phyloP scores from a whole-genome alignment of 1,140 invertebrate genomes.

The Brachystomella parvula region DNA sequence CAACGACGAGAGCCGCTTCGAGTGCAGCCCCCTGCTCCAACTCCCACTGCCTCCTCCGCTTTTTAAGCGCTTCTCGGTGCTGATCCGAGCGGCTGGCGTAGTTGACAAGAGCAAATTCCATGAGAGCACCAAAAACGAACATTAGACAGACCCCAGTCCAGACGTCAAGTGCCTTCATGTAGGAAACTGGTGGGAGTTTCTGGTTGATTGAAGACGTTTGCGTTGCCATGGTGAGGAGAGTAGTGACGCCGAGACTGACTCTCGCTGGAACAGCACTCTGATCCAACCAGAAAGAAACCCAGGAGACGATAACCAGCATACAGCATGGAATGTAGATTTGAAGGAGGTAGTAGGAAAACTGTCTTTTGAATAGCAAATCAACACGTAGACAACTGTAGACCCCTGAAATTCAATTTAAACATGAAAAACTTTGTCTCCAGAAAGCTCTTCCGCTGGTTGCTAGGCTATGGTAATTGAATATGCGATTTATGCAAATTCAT shows the following conservation, averaged over 20 bases:
- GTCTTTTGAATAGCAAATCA: constrained; percentile 47
- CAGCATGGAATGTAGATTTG: constrained; percentile 49
- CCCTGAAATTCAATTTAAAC: too few relatives aligned
- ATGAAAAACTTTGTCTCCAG: neutral
- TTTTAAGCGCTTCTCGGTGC: too few relatives aligned
- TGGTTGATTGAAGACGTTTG: constrained; percentile 47
- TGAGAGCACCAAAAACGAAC: constrained; percentile 52
- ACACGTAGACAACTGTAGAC: constrained; percentile 46
- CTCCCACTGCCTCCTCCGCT: too few relatives aligned
- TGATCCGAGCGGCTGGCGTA: constrained; percentile 48
- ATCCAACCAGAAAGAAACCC: constrained; percentile 52
- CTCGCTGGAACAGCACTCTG: constrained; percentile 49
- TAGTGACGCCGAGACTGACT: constrained; percentile 52
- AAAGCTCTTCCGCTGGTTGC: neutral
- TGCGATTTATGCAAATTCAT: neutral
- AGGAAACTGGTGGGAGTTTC: constrained; percentile 27
- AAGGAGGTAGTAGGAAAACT: constrained; percentile 52
- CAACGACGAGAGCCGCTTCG: too few relatives aligned
- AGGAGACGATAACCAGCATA: constrained; percentile 53
- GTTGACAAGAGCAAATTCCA: constrained; percentile 53
- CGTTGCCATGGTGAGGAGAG: constrained; percentile 51
- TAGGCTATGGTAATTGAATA: neutral
- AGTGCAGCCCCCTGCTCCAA: too few relatives aligned
- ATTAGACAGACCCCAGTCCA: constrained; percentile 53
- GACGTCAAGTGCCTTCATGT: constrained; percentile 49